Percentiles rank a stretch among this genome's conserved stretches.
Conservation (phyloP, 2,113 vertebrate genomes). For the Atrichornis clamosus region DNA sequence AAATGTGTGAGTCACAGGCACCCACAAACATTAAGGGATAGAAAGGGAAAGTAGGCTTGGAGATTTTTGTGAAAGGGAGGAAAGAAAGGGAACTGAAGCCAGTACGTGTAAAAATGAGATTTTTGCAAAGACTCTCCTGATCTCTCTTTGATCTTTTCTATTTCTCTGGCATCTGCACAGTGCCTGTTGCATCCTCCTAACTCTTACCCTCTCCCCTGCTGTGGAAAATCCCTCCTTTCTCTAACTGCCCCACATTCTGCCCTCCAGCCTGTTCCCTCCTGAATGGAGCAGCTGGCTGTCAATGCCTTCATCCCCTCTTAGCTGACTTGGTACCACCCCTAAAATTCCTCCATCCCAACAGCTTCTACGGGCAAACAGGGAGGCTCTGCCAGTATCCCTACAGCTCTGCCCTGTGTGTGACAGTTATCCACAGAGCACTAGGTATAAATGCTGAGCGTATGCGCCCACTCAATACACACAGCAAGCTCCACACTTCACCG, state of each 20-base stretch:
- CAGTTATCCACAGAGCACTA: not conserved
- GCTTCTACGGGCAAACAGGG: not conserved
- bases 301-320: not conserved
- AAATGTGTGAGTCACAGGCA: not conserved
- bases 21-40: not conserved
- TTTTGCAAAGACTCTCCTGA: not conserved
- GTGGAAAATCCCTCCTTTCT: not conserved
- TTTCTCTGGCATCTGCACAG: not conserved
- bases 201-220: not conserved
- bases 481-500: not conserved
- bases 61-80: not conserved
- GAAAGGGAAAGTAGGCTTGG: not conserved
- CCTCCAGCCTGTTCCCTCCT: not conserved
- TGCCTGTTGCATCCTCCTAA: not conserved
- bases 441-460: not conserved
- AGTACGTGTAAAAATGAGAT: not conserved
- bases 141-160: not conserved
- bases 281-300: not conserved
- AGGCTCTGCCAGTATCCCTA: not conserved
- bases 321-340: not conserved
- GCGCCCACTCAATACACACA: not conserved
- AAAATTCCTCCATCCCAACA: not conserved
- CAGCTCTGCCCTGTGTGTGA: not conserved
- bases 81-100: not conserved
- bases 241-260: not conserved